A percentile compares a stretch with the other conserved stretches of the same genome.
Conservation (phyloP, 2,888 invertebrate species). For the Cistogaster globosa region DNA sequence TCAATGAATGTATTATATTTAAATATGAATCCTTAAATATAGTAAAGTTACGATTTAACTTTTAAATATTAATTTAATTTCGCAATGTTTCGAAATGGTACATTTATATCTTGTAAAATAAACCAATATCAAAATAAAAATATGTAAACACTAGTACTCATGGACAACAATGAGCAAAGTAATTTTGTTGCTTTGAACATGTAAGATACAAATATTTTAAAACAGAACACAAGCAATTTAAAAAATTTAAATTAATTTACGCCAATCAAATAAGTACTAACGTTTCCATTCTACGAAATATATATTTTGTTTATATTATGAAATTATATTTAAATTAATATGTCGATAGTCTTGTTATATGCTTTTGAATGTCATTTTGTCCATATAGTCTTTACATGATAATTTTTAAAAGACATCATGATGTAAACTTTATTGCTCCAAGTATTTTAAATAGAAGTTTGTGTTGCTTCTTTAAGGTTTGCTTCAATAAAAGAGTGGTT, state of each 20-base stretch:
- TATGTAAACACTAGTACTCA: slow-evolving; percentile 7
- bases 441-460: background rate
- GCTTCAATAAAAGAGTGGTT: too few relatives aligned
- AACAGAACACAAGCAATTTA: slow-evolving; percentile 13
- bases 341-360: too few relatives aligned
- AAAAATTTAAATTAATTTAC: slow-evolving; percentile 11
- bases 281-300: background rate
- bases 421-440: too few relatives aligned
- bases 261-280: background rate
- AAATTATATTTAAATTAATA: background rate
- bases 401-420: background rate
- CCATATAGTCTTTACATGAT: background rate
- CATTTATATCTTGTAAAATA: slow-evolving; percentile 2
- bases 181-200: background rate
- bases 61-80: background rate
- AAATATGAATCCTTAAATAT: background rate
- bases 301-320: background rate
- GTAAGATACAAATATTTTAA: background rate
- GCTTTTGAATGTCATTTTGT: background rate
- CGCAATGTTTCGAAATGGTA: background rate
- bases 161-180: slow-evolving; percentile 5
- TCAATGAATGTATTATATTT: background rate
- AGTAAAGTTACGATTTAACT: background rate
- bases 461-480: too few relatives aligned
- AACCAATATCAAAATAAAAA: slow-evolving; percentile 48